A percentile compares a stretch with the other conserved stretches of the same genome.
Conservation (phyloP, 2,888 invertebrate genomes). For the Sepiola atlantica region DNA sequence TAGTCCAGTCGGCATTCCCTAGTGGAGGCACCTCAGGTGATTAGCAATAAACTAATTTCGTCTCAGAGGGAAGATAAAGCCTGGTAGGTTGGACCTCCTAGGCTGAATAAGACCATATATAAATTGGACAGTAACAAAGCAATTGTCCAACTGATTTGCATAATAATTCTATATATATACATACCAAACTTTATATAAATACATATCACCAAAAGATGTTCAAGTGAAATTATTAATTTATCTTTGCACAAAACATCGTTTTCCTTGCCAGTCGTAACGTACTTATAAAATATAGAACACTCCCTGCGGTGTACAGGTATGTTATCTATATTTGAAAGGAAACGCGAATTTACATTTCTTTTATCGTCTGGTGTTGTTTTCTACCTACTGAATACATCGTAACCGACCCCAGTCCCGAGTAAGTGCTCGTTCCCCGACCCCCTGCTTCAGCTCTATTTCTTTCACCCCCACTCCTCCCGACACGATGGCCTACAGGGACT, state of each 20-base stretch:
- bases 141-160: too few relatives aligned
- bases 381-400: not conserved
- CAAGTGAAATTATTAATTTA: too few relatives aligned
- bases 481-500: not conserved
- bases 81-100: too few relatives aligned
- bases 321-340: not conserved
- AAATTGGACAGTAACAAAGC: too few relatives aligned
- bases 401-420: not conserved
- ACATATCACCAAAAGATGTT: too few relatives aligned
- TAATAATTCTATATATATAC: too few relatives aligned
- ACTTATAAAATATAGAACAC: not conserved
- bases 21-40: too few relatives aligned
- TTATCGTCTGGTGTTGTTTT: not conserved
- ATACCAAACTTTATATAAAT: too few relatives aligned
- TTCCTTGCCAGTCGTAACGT: not conserved
- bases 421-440: not conserved
- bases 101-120: too few relatives aligned
- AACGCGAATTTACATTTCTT: not conserved
- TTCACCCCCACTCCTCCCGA: not conserved
- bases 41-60: too few relatives aligned
- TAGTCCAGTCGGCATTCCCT: too few relatives aligned
- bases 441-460: not conserved
- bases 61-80: too few relatives aligned
- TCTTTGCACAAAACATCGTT: not conserved
- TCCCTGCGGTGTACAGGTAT: not conserved